Percentiles rank a stretch among this genome's conserved stretches.
Evolutionary conservation across 2,797 vertebrate genomes (phyloP).

Genomic region (Alosa sapidissima): DNA sequence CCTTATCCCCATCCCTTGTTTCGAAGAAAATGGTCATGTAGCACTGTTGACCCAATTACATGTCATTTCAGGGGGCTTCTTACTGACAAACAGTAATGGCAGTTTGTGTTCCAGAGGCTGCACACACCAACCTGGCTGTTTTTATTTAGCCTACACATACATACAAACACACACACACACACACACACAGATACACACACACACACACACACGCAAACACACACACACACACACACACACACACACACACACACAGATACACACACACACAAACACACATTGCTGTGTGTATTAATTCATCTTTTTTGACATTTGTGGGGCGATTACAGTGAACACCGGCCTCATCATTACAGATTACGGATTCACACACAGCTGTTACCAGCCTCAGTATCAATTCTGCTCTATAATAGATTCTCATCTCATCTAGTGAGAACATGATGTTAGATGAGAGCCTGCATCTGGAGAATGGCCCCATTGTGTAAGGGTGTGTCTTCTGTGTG

Average conservation of each 20-base stretch:
- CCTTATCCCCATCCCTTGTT: background rate
- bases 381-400: background rate
- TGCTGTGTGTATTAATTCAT: background rate
- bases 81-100: background rate
- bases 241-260: too few species aligned
- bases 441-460: background rate
- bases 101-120: background rate
- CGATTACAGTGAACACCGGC: background rate
- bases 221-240: too few species aligned
- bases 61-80: background rate
- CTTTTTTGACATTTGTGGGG: conserved; percentile 2
- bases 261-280: background rate
- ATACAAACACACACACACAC: conserved; percentile 9
- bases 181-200: background rate
- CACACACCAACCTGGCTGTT: too few species aligned
- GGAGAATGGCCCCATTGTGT: background rate
- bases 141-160: background rate
- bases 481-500: background rate
- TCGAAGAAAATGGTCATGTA: too few species aligned
- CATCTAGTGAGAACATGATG: background rate
- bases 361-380: background rate
- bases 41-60: too few species aligned
- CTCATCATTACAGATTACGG: background rate
- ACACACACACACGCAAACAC: background rate
- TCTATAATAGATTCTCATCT: background rate